Conservation (phyloP, 2,797 vertebrate species). For the Neosilurus hyrtlii region DNA sequence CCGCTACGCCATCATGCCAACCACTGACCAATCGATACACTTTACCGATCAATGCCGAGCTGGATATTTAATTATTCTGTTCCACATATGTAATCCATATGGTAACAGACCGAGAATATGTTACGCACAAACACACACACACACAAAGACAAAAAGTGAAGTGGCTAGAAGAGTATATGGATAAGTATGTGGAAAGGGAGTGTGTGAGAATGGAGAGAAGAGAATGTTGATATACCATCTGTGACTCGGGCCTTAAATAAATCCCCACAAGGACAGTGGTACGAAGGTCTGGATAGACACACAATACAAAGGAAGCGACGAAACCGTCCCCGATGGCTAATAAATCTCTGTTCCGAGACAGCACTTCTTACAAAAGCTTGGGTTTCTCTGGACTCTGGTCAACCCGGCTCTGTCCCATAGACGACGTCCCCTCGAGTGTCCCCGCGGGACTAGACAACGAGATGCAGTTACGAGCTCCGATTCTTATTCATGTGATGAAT, state of each 20-base stretch:
- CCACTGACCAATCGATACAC: background rate
- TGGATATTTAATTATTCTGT: background rate
- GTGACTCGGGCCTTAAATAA: constrained; percentile 65
- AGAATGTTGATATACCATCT: constrained; percentile 61
- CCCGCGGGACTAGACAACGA: constrained; percentile 60
- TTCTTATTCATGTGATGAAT: constrained; percentile 74
- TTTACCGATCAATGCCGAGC: background rate
- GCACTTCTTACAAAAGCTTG: constrained; percentile 60
- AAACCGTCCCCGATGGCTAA: constrained; percentile 67
- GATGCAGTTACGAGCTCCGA: constrained; percentile 69
- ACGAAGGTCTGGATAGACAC: constrained; percentile 56
- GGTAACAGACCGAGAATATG: background rate
- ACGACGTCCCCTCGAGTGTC: constrained; percentile 53
- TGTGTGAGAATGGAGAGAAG: constrained; percentile 14
- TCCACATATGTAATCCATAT: background rate
- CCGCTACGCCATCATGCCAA: too few relatives aligned
- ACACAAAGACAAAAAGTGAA: background rate
- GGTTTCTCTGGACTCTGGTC: constrained; percentile 66
- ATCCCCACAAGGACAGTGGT: constrained; percentile 63
- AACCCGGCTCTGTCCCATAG: constrained; percentile 57
- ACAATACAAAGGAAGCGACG: constrained; percentile 44
- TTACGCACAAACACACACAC: background rate
- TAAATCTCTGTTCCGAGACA: constrained; percentile 67
- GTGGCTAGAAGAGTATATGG: constrained; percentile 21
- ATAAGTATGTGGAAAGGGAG: constrained; percentile 21